These are phyloP conservation scores for Sardina pilchardus DNA, from an alignment of 2,113 vertebrate species.

Conservation along the genomic window DNA sequence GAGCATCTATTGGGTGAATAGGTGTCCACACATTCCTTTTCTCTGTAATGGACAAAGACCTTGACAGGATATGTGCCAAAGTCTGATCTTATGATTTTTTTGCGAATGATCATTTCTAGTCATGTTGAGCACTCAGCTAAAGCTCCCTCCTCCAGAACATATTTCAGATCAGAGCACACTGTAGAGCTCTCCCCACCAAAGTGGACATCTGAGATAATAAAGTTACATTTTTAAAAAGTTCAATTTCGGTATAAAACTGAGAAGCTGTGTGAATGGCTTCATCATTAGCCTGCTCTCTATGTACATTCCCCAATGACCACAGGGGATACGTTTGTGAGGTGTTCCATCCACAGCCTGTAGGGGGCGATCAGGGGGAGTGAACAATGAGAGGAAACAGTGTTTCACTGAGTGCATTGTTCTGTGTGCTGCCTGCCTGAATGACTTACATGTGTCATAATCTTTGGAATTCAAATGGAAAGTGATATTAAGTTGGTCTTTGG, in stretches of 20 bases:
- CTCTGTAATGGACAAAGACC: not conserved
- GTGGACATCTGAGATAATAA: no score
- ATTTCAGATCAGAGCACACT: no score
- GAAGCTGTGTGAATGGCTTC: not conserved
- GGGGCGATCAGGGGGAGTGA: conserved; percentile 62
- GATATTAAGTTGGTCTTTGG: not conserved
- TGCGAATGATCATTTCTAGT: not conserved
- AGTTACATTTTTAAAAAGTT: no score
- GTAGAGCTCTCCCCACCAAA: no score
- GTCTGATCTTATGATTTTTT: not conserved
- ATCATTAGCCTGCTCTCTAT: not conserved
- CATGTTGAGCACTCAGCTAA: not conserved
- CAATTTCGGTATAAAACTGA: not conserved
- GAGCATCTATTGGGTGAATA: not conserved
- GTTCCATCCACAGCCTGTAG: conserved; percentile 63
- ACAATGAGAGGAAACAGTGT: conserved; percentile 15
- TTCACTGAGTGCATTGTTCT: not conserved
- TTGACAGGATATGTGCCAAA: not conserved
- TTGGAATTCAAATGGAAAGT: not conserved
- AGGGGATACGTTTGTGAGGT: conserved; percentile 42
- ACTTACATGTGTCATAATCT: conserved; percentile 1
- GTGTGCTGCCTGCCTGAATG: not conserved
- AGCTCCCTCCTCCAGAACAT: no score
- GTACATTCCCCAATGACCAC: conserved; percentile 44
- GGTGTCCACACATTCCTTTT: not conserved